phyloP scores from a whole-genome alignment of 2,797 vertebrate genomes.

The Lagorchestes hirsutus region DNA sequence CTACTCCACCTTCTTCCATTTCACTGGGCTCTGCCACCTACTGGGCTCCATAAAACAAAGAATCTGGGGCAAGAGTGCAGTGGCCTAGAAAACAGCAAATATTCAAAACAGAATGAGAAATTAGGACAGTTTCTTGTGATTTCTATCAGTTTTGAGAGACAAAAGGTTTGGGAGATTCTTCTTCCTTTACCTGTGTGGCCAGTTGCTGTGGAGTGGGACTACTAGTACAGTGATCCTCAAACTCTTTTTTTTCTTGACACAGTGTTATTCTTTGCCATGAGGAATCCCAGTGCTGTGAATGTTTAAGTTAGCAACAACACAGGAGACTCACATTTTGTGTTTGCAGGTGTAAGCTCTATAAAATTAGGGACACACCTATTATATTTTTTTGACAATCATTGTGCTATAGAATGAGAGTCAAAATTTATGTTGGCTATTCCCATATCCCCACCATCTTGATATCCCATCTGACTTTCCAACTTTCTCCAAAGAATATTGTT shows the following conservation, averaged over 20 bases:
- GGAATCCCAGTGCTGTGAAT: neutral
- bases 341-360: neutral
- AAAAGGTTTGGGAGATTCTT: neutral
- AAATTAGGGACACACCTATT: neutral
- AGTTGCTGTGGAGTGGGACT: neutral
- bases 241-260: neutral
- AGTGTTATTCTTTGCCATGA: neutral
- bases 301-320: neutral
- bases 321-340: neutral
- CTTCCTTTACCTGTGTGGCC: neutral
- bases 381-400: neutral
- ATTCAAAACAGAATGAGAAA: neutral
- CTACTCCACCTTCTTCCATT: neutral
- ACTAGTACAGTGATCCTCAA: neutral
- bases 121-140: neutral
- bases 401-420: neutral
- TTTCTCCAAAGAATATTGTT: neutral
- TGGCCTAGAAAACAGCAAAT: neutral
- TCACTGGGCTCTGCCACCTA: neutral
- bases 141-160: neutral
- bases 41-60: neutral
- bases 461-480: neutral
- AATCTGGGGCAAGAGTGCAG: neutral
- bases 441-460: neutral
- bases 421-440: neutral